Evolutionary conservation across 2,113 vertebrate species (phyloP), one percentile per base, ranked within the genome.

Genomic region (Poicephalus meyeri): DNA sequence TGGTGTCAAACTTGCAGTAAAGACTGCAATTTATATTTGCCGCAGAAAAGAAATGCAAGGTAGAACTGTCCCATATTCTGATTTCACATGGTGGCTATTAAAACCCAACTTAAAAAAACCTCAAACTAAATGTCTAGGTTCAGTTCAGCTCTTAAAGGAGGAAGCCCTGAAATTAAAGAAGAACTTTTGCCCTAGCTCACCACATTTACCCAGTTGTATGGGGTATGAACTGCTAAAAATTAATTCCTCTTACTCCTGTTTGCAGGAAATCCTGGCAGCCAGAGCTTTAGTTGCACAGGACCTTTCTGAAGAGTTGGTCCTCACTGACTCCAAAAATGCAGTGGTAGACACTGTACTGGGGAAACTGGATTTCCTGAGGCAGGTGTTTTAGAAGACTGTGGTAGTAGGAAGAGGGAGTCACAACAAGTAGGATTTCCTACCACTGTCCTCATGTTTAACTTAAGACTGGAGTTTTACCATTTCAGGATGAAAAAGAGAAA

Each of bases 31-130:
- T 64, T 83, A 37, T 44, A 37, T 80, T 60, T 78, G 24, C 33
- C 55, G 15, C 37, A 66, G 55, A 63, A 84, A 49, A 84, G 7
- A 84, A 94, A 74, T 31, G 1, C 4, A 64, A 89, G 28, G 6
- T 19, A 46, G 21, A 83, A 33, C 13, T 42, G 7, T 46, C 33
- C 44, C 17, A 10, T 76, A 55, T 69, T 79, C 60, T 84, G 23
- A 83, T 56, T 79, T 89, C 29, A 76, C 3, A 28, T 4, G 3
- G 8, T 31, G 14, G 9, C 46, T 77, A 63, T 39, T 37, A 63
- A 88, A 74, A 70, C 11, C 4, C 6, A 1, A 24, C 4, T 60
- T 37, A 1, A 80, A 72, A 56, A 63, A 47, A 3, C 0, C 6
- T 21, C 33, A 58, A 35, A 58, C 20, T n/a, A 24, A 35, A 35